Percentiles rank a stretch among this genome's conserved stretches.
Evolutionary conservation across 1,140 invertebrate genomes (phyloP).

Genomic region (Drosophila chauvacae): DNA sequence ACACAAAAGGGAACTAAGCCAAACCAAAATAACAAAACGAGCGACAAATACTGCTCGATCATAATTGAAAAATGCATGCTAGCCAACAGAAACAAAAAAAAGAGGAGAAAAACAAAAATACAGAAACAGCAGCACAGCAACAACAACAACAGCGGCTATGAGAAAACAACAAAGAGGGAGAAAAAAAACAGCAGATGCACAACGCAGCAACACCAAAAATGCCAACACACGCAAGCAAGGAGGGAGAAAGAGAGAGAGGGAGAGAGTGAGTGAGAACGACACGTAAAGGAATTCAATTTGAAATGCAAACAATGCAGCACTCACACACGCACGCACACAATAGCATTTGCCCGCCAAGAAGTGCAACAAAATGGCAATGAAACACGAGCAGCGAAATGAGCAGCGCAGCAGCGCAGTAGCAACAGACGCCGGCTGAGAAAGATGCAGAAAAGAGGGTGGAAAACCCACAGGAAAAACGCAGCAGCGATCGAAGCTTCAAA

Average conservation of each 20-base stretch:
- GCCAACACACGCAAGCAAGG: conserved; percentile 58
- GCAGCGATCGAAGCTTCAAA: conserved; percentile 6
- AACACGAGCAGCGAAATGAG: conserved; percentile 56
- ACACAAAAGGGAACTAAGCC: conserved; percentile 64
- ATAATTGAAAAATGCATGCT: conserved; percentile 78
- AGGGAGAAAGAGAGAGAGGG: background rate
- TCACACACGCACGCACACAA: conserved; percentile 16
- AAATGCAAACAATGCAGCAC: conserved; percentile 78
- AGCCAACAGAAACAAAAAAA: conserved; percentile 45
- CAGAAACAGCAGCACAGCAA: conserved; percentile 16
- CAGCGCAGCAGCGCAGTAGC: conserved; percentile 20
- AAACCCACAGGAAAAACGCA: conserved; percentile 1
- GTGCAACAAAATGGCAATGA: conserved; percentile 81
- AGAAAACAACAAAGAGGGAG: conserved; percentile 52
- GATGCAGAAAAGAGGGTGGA: conserved; percentile 6
- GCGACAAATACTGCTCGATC: conserved; percentile 79
- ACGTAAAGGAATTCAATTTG: conserved; percentile 78
- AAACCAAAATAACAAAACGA: conserved; percentile 79
- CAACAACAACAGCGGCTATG: conserved; percentile 34
- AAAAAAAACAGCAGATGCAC: conserved; percentile 79
- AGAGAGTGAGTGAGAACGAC: conserved; percentile 7
- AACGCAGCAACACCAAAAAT: conserved; percentile 62
- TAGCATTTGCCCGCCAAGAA: conserved; percentile 61
- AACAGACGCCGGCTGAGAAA: conserved; percentile 8
- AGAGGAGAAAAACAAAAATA: conserved; percentile 20